Conservation (phyloP, 2,888 invertebrate genomes). For the Azorinus chamasolen region DNA sequence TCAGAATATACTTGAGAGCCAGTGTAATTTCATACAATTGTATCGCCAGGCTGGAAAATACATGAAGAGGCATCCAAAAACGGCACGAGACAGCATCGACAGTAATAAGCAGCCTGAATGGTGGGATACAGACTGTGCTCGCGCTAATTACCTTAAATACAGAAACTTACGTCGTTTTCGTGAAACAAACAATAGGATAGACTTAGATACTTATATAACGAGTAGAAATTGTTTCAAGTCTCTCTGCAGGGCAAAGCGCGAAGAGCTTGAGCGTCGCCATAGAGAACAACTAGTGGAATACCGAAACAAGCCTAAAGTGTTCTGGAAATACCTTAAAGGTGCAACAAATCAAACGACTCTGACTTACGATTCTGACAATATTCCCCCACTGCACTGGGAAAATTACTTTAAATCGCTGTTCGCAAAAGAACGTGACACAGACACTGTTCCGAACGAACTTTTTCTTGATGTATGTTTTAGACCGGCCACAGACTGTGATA, state of each 20-base stretch:
- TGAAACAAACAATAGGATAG: background rate
- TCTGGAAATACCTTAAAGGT: constrained; percentile 20
- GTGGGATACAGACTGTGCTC: too few relatives aligned
- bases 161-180: background rate
- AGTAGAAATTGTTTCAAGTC: constrained; percentile 14
- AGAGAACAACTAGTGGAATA: constrained; percentile 11
- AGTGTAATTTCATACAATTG: too few relatives aligned
- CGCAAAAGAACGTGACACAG: too few relatives aligned
- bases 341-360: background rate
- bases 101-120: background rate
- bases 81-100: background rate
- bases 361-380: too few relatives aligned
- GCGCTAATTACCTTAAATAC: too few relatives aligned
- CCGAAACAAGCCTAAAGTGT: constrained; percentile 19
- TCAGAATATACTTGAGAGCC: too few relatives aligned
- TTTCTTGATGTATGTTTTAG: too few relatives aligned
- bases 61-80: background rate
- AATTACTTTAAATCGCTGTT: too few relatives aligned
- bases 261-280: constrained; percentile 6
- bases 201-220: constrained; percentile 8
- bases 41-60: background rate
- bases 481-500: too few relatives aligned
- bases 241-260: constrained; percentile 15
- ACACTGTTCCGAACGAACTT: too few relatives aligned
- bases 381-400: too few relatives aligned